Evolutionary conservation across 2,797 vertebrate genomes (phyloP), one percentile per base, ranked within the genome.

Genomic region (Kryptopterus vitreolus): DNA sequence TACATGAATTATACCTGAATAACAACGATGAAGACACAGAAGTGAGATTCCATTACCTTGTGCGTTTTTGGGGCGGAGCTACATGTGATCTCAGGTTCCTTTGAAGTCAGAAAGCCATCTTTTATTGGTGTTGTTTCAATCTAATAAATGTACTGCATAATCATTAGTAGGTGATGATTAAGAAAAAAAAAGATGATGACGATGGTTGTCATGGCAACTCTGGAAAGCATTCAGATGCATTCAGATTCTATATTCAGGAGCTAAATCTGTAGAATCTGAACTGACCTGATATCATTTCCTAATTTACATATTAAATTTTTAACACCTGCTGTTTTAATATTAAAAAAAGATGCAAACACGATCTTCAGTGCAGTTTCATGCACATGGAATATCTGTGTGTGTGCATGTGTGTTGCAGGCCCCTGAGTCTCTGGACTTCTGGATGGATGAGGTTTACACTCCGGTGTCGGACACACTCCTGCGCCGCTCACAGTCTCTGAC

Each of bases 391-490:
- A 38, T 38, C 3, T 68, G 38, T 68, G 65, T 68, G 65, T 46
- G 22, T 68, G 65, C 46, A 22, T 70, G 2, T 73, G 31, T 80
- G 57, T 48, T 59, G n/a, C 81, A 87, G 85, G 81, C 81, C 38
- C 83, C 84, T 3, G 85, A 87, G 61, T 83, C 83, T 24, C 58
- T 85, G 68, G 86, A 87, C 59, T 87, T 86, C 65, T 87, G 86
- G 86, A 87, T 81, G 20, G 86, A 87, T 33, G 86, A 87, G 46
- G 78, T 86, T 80, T 85, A 87, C 73, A 87, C 85, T 33, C 85
- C 85, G 0, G 87, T 83, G 33, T 87, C 83, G 0, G 85, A 87
- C 91, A 90, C 89, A 86, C 86, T 87, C 79, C 81, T 87, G 70
- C 86, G 81, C 4, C 86, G 79, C 61, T 83, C 84, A 0, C 81